Percentiles rank a stretch among this genome's conserved stretches.
phyloP scores from a whole-genome alignment of 92 coral and sea anemone genomes.

The Desmophyllum pertusum region DNA sequence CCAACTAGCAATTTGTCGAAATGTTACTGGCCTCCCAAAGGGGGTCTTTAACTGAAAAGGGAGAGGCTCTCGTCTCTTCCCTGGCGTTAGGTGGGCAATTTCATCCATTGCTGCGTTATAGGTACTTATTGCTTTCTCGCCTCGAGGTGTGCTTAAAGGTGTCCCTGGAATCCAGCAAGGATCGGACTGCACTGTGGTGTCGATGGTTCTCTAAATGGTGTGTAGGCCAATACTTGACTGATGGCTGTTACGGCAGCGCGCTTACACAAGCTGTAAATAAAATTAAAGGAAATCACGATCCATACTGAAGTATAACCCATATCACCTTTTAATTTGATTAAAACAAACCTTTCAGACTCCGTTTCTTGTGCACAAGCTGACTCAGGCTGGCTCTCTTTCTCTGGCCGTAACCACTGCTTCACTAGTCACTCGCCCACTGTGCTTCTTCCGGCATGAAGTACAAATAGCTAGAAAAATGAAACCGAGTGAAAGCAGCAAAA shows the following conservation, averaged over 20 bases:
- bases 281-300: no score
- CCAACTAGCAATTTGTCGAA: no score
- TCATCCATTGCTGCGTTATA: slow-evolving; percentile 6
- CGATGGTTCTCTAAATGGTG: not conserved
- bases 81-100: not conserved
- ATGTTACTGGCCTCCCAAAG: no score
- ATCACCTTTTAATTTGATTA: slow-evolving; percentile 3
- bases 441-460: not conserved
- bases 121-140: slow-evolving; percentile 1
- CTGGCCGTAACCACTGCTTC: slow-evolving; percentile 8
- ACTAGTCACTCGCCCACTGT: not conserved
- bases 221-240: not conserved
- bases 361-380: slow-evolving; percentile 3
- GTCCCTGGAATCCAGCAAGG: slow-evolving; percentile 11
- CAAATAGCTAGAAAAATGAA: no score
- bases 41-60: slow-evolving; percentile 1
- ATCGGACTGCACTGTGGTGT: slow-evolving; percentile 10
- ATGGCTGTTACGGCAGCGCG: not conserved
- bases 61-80: not conserved
- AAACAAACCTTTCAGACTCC: slow-evolving; percentile 6
- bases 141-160: not conserved
- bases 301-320: not conserved
- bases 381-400: slow-evolving; percentile 15
- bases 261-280: no score
- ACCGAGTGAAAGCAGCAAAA: no score